A percentile compares a stretch with the other conserved stretches of the same genome.
phyloP scores from a whole-genome alignment of 2,113 vertebrate species.

The Caloenas nicobarica region DNA sequence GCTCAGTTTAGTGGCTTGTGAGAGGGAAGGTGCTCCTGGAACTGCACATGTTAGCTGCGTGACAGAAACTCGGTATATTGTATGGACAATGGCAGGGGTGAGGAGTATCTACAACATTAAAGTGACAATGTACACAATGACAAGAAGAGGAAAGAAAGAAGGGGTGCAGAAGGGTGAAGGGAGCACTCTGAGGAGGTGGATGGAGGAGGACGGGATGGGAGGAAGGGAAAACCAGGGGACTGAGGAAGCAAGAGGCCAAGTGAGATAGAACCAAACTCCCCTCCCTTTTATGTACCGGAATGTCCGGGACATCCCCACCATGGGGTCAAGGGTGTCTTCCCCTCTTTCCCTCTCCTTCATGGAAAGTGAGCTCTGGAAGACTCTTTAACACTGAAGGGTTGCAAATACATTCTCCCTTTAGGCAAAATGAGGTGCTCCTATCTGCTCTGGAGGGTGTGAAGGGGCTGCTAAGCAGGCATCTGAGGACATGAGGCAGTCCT shows the following conservation, averaged over 20 bases:
- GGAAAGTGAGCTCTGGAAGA: not conserved
- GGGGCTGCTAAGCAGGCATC: not conserved
- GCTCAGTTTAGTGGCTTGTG: not conserved
- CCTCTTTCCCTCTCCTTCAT: not conserved
- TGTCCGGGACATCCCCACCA: not conserved
- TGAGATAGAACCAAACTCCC: not conserved
- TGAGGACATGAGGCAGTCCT: not conserved
- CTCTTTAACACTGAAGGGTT: not conserved
- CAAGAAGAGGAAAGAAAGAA: not conserved
- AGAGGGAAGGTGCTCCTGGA: not conserved
- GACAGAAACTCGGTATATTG: fast-evolving
- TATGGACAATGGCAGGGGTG: not conserved
- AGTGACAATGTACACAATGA: not conserved
- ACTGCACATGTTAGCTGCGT: not conserved
- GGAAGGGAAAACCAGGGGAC: not conserved
- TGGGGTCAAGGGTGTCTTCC: not conserved
- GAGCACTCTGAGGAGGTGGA: not conserved
- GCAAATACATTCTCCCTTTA: not conserved
- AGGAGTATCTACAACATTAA: not conserved
- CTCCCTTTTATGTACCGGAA: not conserved
- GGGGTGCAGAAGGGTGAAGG: not conserved
- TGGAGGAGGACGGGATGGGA: not conserved
- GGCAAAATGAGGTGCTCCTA: not conserved
- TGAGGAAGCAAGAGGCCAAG: not conserved
- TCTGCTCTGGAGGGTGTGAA: not conserved